A percentile compares a stretch with the other conserved stretches of the same genome.
Evolutionary conservation across 2,113 vertebrate genomes (phyloP).

Genomic region (Mormoops blainvillei): DNA sequence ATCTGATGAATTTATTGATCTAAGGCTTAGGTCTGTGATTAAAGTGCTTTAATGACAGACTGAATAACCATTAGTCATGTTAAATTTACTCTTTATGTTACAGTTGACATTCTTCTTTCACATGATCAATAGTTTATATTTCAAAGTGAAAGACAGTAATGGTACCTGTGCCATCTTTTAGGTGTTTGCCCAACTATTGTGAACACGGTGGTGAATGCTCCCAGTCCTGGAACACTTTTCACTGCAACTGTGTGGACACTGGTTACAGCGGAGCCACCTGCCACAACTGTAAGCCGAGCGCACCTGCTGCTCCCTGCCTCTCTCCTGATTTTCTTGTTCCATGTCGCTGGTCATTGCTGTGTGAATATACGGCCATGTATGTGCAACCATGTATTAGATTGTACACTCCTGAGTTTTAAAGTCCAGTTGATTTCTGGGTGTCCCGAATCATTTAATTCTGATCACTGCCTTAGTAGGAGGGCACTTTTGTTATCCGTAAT

Average conservation of each 20-base stretch:
- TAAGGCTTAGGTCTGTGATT: background rate
- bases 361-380: accelerated
- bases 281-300: conserved; percentile 86
- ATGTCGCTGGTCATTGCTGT: background rate
- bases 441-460: background rate
- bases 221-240: conserved; percentile 93
- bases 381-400: accelerated
- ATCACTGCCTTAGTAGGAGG: too few relatives aligned
- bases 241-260: conserved; percentile 90
- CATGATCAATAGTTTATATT: background rate
- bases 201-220: conserved; percentile 93
- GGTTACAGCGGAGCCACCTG: conserved; percentile 94
- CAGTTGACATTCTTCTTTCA: background rate
- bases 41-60: background rate
- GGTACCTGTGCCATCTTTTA: conserved; percentile 61
- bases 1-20: background rate
- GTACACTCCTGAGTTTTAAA: background rate
- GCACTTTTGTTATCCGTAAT: background rate
- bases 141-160: background rate
- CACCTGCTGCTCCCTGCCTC: background rate
- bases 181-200: conserved; percentile 93
- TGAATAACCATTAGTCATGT: background rate
- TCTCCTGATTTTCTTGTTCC: accelerated
- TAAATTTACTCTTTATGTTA: background rate
- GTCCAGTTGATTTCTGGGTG: background rate